These are phyloP conservation scores for Pseudococcus viburni DNA, from an alignment of 2,888 invertebrate species.

Conservation along the genomic window DNA sequence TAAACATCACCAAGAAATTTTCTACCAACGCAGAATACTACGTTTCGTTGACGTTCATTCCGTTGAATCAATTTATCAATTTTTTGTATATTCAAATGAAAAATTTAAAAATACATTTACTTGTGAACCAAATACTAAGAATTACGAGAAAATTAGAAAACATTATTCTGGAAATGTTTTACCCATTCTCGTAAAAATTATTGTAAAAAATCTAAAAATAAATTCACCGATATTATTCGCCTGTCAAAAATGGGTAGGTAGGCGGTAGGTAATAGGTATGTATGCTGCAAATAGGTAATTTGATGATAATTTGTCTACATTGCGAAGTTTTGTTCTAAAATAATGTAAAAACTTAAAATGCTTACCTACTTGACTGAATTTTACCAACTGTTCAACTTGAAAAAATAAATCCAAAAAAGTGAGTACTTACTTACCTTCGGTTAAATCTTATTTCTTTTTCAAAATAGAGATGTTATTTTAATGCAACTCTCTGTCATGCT, in stretches of 20 bases:
- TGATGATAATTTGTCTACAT: too few species aligned
- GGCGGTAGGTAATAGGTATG: too few species aligned
- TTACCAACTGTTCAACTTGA: neutral
- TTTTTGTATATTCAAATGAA: neutral
- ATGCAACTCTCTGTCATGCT: neutral
- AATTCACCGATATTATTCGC: too few species aligned
- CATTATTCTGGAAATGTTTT: neutral
- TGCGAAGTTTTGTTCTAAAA: too few species aligned
- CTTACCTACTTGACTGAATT: neutral
- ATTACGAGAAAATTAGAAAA: neutral
- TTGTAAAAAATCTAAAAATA: too few species aligned
- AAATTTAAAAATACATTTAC: conserved; percentile 2
- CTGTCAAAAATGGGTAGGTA: too few species aligned
- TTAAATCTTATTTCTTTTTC: neutral
- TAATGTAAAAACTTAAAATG: too few species aligned
- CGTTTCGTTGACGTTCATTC: conserved; percentile 2
- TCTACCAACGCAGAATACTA: neutral
- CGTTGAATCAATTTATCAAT: conserved; percentile 26
- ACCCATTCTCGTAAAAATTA: neutral
- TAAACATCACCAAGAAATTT: conserved; percentile 4
- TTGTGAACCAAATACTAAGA: neutral
- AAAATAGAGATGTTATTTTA: neutral
- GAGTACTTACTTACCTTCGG: conserved; percentile 1
- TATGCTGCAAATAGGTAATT: too few species aligned
- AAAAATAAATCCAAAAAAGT: conserved; percentile 16